Conservation (phyloP, 64 coral and sea anemone genomes). For the Catalaphyllia jardinei region DNA sequence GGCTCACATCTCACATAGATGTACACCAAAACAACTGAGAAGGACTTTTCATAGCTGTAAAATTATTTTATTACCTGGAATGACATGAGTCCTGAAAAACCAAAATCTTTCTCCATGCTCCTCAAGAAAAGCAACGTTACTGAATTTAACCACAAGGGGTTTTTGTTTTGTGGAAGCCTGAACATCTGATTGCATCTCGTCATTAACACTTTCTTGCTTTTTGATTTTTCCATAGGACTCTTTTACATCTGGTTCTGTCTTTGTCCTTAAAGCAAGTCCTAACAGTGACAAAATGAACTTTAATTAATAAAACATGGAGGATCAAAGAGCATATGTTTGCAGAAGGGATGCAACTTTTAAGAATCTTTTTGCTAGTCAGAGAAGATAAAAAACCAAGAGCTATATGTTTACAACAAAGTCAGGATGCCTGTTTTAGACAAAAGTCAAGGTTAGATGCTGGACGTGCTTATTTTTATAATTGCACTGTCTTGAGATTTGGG, state of each 20-base stretch:
- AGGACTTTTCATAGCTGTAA: too few species aligned
- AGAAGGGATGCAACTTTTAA: too few species aligned
- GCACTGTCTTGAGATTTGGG: too few species aligned
- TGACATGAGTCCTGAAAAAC: constrained; percentile 96
- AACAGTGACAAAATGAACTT: background rate
- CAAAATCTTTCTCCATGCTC: constrained; percentile 78
- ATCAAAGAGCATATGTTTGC: too few species aligned
- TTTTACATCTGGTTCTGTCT: constrained; percentile 55
- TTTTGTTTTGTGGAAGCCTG: constrained; percentile 16
- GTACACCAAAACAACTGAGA: too few species aligned
- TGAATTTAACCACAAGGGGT: constrained; percentile 27
- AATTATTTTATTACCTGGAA: constrained; percentile 65
- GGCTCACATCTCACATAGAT: too few species aligned
- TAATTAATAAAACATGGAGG: background rate
- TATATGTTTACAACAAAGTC: too few species aligned
- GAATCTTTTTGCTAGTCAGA: too few species aligned
- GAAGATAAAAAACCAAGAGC: too few species aligned
- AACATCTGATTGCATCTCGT: constrained; percentile 32
- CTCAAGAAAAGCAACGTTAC: constrained; percentile 86
- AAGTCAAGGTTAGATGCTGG: too few species aligned
- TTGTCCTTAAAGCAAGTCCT: constrained; percentile 58
- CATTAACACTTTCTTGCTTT: constrained; percentile 67
- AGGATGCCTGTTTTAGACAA: too few species aligned
- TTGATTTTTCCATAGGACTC: constrained; percentile 68
- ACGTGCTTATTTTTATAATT: too few species aligned